Conservation (phyloP, 2,797 vertebrate species). For the Aulostomus chinensis region DNA sequence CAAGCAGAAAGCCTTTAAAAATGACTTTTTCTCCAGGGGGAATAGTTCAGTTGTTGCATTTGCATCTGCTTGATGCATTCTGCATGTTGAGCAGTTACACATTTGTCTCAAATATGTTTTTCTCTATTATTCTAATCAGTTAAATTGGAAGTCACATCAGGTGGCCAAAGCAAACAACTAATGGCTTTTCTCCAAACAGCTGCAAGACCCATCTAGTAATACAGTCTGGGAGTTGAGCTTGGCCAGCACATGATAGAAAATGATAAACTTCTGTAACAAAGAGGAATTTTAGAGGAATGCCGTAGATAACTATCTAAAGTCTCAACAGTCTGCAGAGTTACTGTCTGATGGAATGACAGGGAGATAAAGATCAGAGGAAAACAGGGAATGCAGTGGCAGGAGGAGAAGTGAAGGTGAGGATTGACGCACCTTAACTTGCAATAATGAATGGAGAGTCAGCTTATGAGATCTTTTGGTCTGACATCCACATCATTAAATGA, state of each 20-base stretch:
- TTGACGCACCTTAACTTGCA: conserved; percentile 44
- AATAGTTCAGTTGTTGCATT: conserved; percentile 55
- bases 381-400: conserved; percentile 5
- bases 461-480: conserved; percentile 51
- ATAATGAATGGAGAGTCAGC: conserved; percentile 38
- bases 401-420: conserved; percentile 41
- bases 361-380: conserved; percentile 55
- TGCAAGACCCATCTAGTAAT: too few species aligned
- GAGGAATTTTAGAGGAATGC: conserved; percentile 11
- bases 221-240: too few species aligned
- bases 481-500: conserved; percentile 54
- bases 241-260: too few species aligned
- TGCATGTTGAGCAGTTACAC: conserved; percentile 42
- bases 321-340: conserved; percentile 12
- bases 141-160: conserved; percentile 56
- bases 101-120: conserved; percentile 55
- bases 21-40: conserved; percentile 31
- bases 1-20: conserved; percentile 48
- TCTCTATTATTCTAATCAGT: conserved; percentile 53
- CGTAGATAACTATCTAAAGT: conserved; percentile 31
- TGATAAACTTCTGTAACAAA: too few species aligned
- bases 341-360: conserved; percentile 38
- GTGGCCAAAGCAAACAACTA: conserved; percentile 29
- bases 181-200: conserved; percentile 43
- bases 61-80: conserved; percentile 42